Conservation (phyloP, 2,113 vertebrate species). For the Eclectus roratus region DNA sequence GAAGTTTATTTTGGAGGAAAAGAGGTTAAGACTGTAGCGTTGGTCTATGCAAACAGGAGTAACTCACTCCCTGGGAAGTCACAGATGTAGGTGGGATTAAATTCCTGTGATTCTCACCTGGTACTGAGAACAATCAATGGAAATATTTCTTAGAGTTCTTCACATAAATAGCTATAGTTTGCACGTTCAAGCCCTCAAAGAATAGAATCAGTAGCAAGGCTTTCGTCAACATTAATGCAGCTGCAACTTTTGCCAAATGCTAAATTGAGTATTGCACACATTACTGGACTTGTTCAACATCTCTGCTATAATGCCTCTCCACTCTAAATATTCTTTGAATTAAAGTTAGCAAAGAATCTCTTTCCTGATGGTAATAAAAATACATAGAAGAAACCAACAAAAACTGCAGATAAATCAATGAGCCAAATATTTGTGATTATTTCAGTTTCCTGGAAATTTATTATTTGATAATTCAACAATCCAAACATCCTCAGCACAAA, state of each 20-base stretch:
- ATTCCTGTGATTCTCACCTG: not conserved
- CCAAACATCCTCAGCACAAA: not conserved
- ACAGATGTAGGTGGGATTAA: not conserved
- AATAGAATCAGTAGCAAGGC: not conserved
- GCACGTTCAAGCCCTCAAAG: not conserved
- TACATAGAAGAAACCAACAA: not conserved
- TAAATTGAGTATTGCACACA: not conserved
- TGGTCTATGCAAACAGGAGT: not conserved
- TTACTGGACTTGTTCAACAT: not conserved
- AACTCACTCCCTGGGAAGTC: not conserved
- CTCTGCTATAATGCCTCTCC: not conserved
- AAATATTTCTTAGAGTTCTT: not conserved
- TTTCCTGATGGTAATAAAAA: not conserved
- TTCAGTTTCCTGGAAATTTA: not conserved
- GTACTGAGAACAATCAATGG: not conserved
- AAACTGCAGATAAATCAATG: not conserved
- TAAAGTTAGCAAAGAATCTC: not conserved
- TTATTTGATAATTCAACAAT: not conserved
- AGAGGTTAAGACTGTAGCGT: rapidly evolving
- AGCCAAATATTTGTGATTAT: not conserved
- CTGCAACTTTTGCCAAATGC: not conserved
- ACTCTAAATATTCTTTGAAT: not conserved
- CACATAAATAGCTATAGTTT: not conserved
- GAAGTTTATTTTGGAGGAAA: not conserved
- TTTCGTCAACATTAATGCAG: not conserved